Evolutionary conservation across 1,140 invertebrate species (phyloP).

Genomic region (Belonocnema kinseyi): DNA sequence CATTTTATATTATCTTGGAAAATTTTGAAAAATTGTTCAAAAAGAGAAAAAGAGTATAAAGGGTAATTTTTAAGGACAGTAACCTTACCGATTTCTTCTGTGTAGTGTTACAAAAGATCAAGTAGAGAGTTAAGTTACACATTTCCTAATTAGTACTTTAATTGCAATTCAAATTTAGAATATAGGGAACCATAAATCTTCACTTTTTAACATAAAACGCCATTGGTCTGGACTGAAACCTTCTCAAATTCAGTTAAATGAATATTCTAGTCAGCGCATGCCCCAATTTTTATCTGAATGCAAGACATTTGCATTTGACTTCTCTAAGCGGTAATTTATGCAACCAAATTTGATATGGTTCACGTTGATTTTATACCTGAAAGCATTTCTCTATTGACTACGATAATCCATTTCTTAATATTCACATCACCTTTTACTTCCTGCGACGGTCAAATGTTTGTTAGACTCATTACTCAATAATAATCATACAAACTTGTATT

Average conservation of each 20-base stretch:
- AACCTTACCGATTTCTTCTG: too few species aligned
- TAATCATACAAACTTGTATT: neutral
- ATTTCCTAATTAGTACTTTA: too few species aligned
- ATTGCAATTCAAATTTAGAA: neutral
- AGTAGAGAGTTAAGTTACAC: too few species aligned
- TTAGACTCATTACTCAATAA: neutral
- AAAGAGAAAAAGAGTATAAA: too few species aligned
- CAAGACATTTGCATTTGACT: neutral
- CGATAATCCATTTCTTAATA: constrained; percentile 17
- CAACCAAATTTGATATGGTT: constrained; percentile 4
- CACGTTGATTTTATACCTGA: neutral
- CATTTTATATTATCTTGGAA: too few species aligned
- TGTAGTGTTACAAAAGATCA: too few species aligned
- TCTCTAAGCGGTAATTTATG: neutral
- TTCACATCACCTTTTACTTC: constrained; percentile 6
- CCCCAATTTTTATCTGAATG: neutral
- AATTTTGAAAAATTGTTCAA: too few species aligned
- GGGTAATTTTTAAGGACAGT: too few species aligned
- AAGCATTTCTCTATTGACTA: neutral
- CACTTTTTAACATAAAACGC: neutral
- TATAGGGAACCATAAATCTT: neutral
- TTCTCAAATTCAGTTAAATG: neutral
- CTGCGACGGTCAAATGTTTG: neutral
- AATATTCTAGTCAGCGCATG: neutral
- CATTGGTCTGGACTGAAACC: too few species aligned